Percentiles rank a stretch among this genome's conserved stretches.
Evolutionary conservation across 30 jellyfish, hydroid and myxozoan species (phyloP).

Genomic region (Chironex yamaguchii): DNA sequence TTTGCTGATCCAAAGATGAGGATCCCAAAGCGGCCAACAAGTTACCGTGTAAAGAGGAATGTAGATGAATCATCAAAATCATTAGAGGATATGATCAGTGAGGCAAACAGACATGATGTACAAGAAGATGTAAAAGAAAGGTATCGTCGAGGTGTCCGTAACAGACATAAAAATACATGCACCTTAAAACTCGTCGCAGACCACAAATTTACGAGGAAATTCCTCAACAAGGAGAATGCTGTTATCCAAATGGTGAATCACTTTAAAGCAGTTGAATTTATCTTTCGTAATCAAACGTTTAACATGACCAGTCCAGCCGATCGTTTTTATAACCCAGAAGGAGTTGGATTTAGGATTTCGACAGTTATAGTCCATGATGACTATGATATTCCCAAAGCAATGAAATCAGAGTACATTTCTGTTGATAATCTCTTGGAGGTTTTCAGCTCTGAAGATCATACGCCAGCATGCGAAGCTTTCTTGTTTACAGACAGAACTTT

Average conservation of each 20-base stretch:
- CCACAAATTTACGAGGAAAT: constrained; percentile 80
- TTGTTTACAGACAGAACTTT: constrained; percentile 92
- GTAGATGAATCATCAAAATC: constrained; percentile 48
- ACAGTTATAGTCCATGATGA: constrained; percentile 77
- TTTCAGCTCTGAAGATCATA: constrained; percentile 86
- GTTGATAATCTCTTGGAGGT: constrained; percentile 68
- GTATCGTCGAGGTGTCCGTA: constrained; percentile 82
- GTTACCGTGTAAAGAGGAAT: constrained; percentile 51
- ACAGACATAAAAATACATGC: constrained; percentile 81
- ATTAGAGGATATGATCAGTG: constrained; percentile 49
- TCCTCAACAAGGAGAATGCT: constrained; percentile 83
- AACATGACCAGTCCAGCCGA: constrained; percentile 83
- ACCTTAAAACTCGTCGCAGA: constrained; percentile 90
- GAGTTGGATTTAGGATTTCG: constrained; percentile 89
- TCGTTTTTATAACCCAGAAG: constrained; percentile 81
- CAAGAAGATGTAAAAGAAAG: constrained; percentile 47
- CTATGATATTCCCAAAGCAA: constrained; percentile 76
- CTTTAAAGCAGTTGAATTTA: constrained; percentile 93
- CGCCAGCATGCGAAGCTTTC: constrained; percentile 87
- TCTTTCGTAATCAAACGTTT: constrained; percentile 93
- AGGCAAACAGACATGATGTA: constrained; percentile 60
- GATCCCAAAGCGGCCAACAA: constrained; percentile 59
- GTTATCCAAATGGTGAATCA: constrained; percentile 91
- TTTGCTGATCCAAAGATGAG: constrained; percentile 63
- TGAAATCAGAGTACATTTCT: constrained; percentile 76